These are phyloP conservation scores for Byasa hedistus DNA, from an alignment of 2,888 invertebrate species.

Conservation along the genomic window DNA sequence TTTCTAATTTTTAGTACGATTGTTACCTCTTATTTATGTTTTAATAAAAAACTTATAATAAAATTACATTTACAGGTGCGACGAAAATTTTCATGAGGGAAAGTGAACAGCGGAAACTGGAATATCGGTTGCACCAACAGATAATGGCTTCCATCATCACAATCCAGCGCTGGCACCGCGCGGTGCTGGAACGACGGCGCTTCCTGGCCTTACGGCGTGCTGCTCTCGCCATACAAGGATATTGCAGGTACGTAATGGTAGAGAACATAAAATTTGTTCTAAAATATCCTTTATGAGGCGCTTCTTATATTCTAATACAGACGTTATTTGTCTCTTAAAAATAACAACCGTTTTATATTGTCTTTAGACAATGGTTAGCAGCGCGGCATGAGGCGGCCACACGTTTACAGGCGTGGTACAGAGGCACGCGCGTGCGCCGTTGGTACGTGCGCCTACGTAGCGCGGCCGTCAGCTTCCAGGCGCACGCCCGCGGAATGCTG, in stretches of 20 bases:
- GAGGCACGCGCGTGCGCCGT: slow-evolving; percentile 83
- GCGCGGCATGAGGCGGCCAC: slow-evolving; percentile 80
- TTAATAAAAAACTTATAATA: background rate
- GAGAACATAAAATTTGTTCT: too few relatives aligned
- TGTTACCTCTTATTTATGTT: background rate
- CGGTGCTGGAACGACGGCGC: slow-evolving; percentile 87
- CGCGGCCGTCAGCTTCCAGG: slow-evolving; percentile 84
- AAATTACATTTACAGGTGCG: slow-evolving; percentile 70
- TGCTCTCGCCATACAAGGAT: slow-evolving; percentile 85
- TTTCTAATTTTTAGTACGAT: background rate
- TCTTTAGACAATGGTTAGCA: slow-evolving; percentile 67
- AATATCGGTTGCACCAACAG: slow-evolving; percentile 94
- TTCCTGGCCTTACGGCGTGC: slow-evolving; percentile 88
- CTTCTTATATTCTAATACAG: too few relatives aligned
- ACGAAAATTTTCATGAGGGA: slow-evolving; percentile 97
- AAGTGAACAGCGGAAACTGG: slow-evolving; percentile 94
- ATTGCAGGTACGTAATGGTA: slow-evolving; percentile 54
- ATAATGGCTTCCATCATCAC: slow-evolving; percentile 95
- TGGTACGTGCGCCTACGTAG: slow-evolving; percentile 83
- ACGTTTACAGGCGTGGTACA: slow-evolving; percentile 89
- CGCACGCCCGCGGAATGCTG: slow-evolving; percentile 84
- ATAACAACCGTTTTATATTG: too few relatives aligned
- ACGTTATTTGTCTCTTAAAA: too few relatives aligned
- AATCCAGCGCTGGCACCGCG: slow-evolving; percentile 94
- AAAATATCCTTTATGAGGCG: too few relatives aligned